Conservation (phyloP, 2,888 invertebrate species). For the Dicranocentrus wangi region DNA sequence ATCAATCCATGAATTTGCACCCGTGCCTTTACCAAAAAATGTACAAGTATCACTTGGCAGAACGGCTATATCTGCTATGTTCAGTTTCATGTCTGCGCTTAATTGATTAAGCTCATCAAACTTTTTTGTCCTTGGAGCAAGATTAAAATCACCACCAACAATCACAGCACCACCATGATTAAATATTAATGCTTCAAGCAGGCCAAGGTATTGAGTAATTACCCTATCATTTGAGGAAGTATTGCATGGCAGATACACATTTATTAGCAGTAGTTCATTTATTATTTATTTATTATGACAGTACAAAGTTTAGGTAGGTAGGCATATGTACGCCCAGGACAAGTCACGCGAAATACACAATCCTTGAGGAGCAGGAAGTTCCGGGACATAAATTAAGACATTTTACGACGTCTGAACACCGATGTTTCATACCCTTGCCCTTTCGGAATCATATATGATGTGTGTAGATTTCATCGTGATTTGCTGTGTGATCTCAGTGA, state of each 20-base stretch:
- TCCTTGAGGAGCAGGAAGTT: no score
- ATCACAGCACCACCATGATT: not conserved
- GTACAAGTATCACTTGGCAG: not conserved
- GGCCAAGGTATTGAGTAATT: not conserved
- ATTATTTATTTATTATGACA: no score
- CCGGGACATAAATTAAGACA: no score
- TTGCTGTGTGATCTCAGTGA: no score
- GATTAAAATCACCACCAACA: constrained; percentile 33
- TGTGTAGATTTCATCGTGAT: no score
- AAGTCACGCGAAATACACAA: no score
- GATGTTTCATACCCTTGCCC: no score
- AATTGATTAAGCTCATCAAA: not conserved
- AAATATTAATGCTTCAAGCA: not conserved
- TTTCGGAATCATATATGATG: no score
- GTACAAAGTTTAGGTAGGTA: no score
- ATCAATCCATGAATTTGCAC: constrained; percentile 20
- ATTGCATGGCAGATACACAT: constrained; percentile 22
- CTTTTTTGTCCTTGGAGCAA: not conserved
- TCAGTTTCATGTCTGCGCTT: not conserved
- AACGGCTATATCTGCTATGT: not conserved
- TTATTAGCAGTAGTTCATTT: not conserved
- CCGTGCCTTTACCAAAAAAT: constrained; percentile 15
- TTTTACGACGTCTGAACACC: no score
- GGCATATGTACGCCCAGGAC: no score
- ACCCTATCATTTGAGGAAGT: not conserved